Base-by-base conservation (phyloP, 2,888 invertebrate genomes). In the Slavum lentiscoides region DNA sequence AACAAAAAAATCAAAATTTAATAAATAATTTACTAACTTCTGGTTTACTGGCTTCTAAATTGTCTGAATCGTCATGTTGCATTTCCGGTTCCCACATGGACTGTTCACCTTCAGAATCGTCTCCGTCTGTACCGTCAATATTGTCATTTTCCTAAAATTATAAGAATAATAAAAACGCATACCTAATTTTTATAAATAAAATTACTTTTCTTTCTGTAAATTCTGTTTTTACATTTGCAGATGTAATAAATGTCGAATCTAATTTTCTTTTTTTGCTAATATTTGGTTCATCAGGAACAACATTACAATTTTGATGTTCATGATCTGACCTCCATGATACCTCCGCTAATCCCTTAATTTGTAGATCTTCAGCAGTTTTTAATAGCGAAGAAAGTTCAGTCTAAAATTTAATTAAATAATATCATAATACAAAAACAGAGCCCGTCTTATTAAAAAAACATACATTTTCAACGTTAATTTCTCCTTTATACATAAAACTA, bases 401-500 rank as follows among this genome's bases (percentile, higher is more conserved):
- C 94, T 96, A 88, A 30, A 88, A 89, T 83, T 21, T 81, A 62
- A 83, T 80, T 58, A 30, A 53, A 13, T 61, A 73, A 69, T 19
- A 23, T 37, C 49, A 58, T 19, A 23, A 30, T 55, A 69, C 8
- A 23, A 55, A 19, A 30, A 30, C 3, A 61, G 21, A 61, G 9
- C 4, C 1, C 4, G 15, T 53, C 0, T 37, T 21, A 8, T 19
- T 13, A 39, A 15, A 49, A 30, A 15, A 21, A 91, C 93, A 92
- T 87, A 95, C 95, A 88, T 95, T 95, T 86, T 95, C 94, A 82
- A 96, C 95, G 88, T 95, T 95, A 87, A 96, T 96, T 89, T 96
- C 96, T 83, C 96, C 96, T 85, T 94, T 94, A 87, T 96, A 96
- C 96, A 96, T 96, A 86, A 96, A 96, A 87, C 95, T 94, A 80